phyloP scores from a whole-genome alignment of 2,113 vertebrate species.

The Crotalus horridus region DNA sequence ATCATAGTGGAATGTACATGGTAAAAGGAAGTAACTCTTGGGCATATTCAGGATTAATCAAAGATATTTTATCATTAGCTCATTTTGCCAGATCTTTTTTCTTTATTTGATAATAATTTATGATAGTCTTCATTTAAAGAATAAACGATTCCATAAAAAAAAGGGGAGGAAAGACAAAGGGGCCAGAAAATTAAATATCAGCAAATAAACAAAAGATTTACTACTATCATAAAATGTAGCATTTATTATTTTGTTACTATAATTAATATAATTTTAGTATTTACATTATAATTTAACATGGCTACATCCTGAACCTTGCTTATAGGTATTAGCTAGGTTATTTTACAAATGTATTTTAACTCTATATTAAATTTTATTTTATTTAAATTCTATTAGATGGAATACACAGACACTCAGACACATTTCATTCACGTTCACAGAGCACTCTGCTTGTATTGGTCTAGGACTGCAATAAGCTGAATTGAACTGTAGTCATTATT shows the following conservation, averaged over 20 bases:
- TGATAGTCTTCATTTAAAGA: background rate
- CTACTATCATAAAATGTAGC: background rate
- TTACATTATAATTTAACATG: background rate
- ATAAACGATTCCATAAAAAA: background rate
- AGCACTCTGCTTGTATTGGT: background rate
- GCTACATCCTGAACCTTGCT: background rate
- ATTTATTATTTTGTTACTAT: background rate
- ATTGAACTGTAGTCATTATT: background rate
- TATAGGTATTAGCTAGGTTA: background rate
- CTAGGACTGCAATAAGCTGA: background rate
- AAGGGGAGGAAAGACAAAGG: background rate
- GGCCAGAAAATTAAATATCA: background rate
- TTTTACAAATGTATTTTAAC: background rate
- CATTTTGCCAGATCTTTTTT: background rate
- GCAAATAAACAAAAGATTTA: background rate
- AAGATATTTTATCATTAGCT: background rate
- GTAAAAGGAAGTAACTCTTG: background rate
- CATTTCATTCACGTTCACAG: background rate
- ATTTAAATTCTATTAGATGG: background rate
- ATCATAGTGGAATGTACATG: background rate
- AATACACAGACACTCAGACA: background rate
- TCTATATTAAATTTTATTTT: background rate
- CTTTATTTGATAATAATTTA: background rate
- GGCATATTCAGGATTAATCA: background rate
- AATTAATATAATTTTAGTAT: background rate